These are phyloP conservation scores for Coendou prehensilis DNA, from an alignment of 2,797 vertebrate species.

Conservation along the genomic window DNA sequence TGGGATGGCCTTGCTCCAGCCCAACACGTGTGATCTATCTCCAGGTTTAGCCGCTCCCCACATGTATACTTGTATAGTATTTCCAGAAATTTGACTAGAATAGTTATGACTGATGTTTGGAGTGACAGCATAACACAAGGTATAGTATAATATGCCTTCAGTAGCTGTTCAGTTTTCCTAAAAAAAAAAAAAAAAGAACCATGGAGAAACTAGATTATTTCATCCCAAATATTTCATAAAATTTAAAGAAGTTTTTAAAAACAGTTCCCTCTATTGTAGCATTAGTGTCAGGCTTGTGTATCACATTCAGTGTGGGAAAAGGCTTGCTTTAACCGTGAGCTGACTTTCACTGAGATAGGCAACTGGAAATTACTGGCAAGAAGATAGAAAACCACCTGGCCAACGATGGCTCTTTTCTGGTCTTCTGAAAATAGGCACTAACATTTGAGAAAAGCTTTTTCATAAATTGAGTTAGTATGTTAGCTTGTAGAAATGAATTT, in stretches of 20 bases:
- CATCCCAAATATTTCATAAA: neutral
- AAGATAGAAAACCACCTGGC: neutral
- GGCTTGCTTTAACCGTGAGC: neutral
- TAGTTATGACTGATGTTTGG: neutral
- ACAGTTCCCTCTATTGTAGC: neutral
- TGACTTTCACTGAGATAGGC: neutral
- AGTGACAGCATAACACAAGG: neutral
- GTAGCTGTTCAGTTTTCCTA: neutral
- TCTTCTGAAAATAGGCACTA: slow-evolving; percentile 36
- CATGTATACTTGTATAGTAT: neutral
- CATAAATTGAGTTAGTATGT: neutral
- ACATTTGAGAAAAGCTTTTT: neutral
- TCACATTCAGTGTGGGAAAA: neutral
- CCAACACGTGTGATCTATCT: too few species aligned
- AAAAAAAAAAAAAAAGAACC: neutral
- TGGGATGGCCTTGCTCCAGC: too few species aligned
- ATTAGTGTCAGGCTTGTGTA: neutral
- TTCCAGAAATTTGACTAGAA: slow-evolving; percentile 16
- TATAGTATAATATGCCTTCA: neutral
- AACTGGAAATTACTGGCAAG: neutral
- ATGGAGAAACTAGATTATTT: neutral
- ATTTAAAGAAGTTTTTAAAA: slow-evolving; percentile 7
- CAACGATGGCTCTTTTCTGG: neutral
- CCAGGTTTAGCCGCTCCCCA: too few species aligned
- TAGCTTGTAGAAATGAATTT: neutral